Base-by-base conservation (phyloP, 2,797 vertebrate genomes). In the Neosalanx taihuensis region DNA sequence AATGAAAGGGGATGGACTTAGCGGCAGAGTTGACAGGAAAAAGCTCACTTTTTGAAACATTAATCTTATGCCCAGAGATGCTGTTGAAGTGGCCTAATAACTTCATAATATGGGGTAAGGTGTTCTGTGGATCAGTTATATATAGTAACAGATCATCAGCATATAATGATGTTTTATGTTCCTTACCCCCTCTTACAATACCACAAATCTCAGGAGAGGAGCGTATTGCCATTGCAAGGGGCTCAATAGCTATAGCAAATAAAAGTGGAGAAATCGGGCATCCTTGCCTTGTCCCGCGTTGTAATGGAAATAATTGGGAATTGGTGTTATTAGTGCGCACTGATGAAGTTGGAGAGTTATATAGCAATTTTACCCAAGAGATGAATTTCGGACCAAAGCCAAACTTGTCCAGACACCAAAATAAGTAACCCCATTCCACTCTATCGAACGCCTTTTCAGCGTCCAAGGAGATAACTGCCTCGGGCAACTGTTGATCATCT, bases 361-460 rank as follows among this genome's bases (percentile, higher is more conserved):
- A 73, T 15, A 37, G 1, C 7, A 33, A 51, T 69, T 69, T 26
- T 26, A 26, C 23, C 23, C 23, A 26, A 26, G 23, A 26, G 23
- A 26, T 26, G 23, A 26, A 26, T 26, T 1, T 26, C 23, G 23
- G 23, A 26, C 23, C 23, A 26, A 26, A 26, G 23, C 23, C 23
- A 26, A 73, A 73, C 30, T 70, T 26, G 1, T 66, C 23, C 5
- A 62, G 12, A 10, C 30, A 3, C 13, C n/a, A n/a, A 41, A 72
- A 58, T 15, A 69, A 33, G 61, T 64, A 69, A 12, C 0, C 12
- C 64, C 58, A 62, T 26, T 46, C 59, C 9, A 49, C 65, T 18
- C 46, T 67, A 46, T 67, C 65, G 18, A 67, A 67, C 9, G 23
- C 65, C 20, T 70, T 61, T 61, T 61, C 64, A 23, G 30, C 66